Evolutionary conservation across 2,888 invertebrate genomes (phyloP).

Genomic region (Rotaria macrura): DNA sequence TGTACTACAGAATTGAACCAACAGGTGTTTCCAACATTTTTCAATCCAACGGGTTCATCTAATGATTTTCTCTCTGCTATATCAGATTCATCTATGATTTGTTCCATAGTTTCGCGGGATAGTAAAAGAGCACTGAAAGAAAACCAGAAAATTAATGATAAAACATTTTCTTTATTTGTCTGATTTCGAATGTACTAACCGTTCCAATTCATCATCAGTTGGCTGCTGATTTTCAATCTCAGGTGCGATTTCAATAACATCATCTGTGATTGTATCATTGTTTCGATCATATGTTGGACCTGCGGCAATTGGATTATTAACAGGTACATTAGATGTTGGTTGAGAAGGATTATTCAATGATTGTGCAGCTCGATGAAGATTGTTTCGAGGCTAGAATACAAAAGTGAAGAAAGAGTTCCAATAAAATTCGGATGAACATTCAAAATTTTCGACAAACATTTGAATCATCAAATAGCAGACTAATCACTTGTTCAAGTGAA

Average conservation of each 20-base stretch:
- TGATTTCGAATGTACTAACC: background rate
- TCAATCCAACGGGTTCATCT: conserved; percentile 51
- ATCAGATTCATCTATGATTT: conserved; percentile 13
- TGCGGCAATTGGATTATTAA: background rate
- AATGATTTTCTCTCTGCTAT: background rate
- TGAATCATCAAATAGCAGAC: background rate
- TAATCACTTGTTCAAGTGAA: conserved; percentile 22
- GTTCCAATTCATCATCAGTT: conserved; percentile 7
- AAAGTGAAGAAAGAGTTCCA: background rate
- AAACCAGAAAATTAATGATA: background rate
- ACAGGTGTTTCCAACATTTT: conserved; percentile 53
- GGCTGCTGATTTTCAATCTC: background rate
- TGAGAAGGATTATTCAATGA: background rate
- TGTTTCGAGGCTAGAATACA: background rate
- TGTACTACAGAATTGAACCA: conserved; percentile 54
- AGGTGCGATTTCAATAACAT: conserved; percentile 1
- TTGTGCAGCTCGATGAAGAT: background rate
- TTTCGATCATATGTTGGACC: background rate
- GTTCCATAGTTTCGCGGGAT: conserved; percentile 6
- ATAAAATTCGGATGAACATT: background rate
- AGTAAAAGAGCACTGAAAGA: background rate
- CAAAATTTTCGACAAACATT: background rate
- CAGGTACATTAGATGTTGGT: background rate
- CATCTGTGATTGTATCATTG: conserved; percentile 1
- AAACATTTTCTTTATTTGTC: background rate